A percentile compares a stretch with the other conserved stretches of the same genome.
These are phyloP conservation scores for Trochalopteron elliotii DNA, from an alignment of 2,113 vertebrate species.

Conservation along the genomic window DNA sequence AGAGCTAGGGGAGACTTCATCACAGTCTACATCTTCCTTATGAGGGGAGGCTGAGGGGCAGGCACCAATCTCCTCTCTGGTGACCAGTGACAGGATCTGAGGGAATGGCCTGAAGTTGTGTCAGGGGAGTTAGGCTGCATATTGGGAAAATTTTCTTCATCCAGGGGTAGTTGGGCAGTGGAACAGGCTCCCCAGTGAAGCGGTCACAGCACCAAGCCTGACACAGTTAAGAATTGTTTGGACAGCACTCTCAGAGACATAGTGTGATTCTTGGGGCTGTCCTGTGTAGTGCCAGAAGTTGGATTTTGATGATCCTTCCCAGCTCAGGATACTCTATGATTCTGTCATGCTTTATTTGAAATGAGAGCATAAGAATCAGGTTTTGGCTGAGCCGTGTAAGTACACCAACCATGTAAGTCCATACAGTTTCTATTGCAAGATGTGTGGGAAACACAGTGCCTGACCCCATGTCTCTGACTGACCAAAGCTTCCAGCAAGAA, in stretches of 20 bases:
- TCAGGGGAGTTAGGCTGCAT: not conserved
- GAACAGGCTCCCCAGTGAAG: not conserved
- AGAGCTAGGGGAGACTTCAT: not conserved
- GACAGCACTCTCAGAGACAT: accelerated
- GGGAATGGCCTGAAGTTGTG: not conserved
- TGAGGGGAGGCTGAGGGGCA: accelerated
- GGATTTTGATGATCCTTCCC: not conserved
- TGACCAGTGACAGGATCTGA: not conserved
- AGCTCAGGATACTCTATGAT: not conserved
- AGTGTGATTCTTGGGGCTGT: not conserved
- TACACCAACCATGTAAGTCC: not conserved
- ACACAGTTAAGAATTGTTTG: not conserved
- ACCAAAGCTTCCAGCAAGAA: not conserved
- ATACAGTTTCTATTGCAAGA: not conserved
- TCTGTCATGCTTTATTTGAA: not conserved
- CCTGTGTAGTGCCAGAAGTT: accelerated
- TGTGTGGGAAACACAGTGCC: no score
- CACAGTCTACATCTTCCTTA: not conserved
- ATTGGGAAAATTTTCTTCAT: not conserved
- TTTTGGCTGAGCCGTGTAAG: not conserved
- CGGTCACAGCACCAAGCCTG: not conserved
- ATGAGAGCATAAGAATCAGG: not conserved
- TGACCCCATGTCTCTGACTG: not conserved
- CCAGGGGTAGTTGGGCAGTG: not conserved
- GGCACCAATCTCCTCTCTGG: not conserved